phyloP scores from a whole-genome alignment of 2,113 vertebrate species.

The Silurus asotus region DNA sequence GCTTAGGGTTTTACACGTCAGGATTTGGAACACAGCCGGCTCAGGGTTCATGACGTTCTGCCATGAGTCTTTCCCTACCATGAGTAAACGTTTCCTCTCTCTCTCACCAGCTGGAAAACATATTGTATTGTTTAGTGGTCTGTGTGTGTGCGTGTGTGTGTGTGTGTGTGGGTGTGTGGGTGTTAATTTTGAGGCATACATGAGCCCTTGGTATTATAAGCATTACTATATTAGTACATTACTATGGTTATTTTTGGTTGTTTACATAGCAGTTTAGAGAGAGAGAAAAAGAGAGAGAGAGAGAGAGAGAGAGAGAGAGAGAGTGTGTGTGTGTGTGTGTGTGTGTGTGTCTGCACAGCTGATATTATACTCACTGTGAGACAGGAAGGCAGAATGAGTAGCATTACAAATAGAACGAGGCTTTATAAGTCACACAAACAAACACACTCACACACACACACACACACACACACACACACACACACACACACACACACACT shows the following conservation, averaged over 20 bases:
- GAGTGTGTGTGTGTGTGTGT: constrained; percentile 9
- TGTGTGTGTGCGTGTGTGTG: neutral
- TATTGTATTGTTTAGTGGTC: constrained; percentile 1
- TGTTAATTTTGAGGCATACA: too few species aligned
- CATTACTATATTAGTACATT: neutral
- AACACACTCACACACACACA: constrained; percentile 14
- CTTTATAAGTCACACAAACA: neutral
- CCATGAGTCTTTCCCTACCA: neutral
- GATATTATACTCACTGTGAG: neutral
- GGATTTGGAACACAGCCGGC: constrained; percentile 2
- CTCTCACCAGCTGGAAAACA: constrained; percentile 13
- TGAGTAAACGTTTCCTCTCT: constrained; percentile 32
- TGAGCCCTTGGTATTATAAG: neutral
- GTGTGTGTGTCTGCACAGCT: constrained; percentile 12
- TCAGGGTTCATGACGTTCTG: neutral
- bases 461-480: constrained; percentile 12
- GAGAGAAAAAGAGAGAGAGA: neutral
- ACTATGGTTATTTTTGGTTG: neutral
- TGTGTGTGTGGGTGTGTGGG: neutral
- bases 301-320: neutral
- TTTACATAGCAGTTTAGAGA: neutral
- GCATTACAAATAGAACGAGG: neutral
- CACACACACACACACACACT: neutral
- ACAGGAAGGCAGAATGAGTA: constrained; percentile 9
- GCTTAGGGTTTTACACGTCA: neutral